These are phyloP conservation scores for Heterodera carotae DNA, from an alignment of 1,140 invertebrate genomes.

Conservation along the genomic window DNA sequence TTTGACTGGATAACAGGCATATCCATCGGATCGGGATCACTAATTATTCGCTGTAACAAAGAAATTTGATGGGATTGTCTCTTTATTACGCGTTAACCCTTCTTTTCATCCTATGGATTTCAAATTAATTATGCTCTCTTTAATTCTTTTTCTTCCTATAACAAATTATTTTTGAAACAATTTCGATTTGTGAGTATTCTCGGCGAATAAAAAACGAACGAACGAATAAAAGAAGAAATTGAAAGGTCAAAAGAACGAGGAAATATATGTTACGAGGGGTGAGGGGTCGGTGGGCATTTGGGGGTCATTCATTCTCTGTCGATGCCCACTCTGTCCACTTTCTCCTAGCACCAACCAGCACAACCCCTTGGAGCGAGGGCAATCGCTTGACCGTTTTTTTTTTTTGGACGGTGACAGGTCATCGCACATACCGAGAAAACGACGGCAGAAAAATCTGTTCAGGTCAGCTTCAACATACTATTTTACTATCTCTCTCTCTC, in stretches of 20 bases:
- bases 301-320: conserved; percentile 6
- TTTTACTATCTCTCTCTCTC: no score
- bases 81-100: no score
- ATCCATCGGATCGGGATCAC: no score
- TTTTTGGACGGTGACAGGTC: conserved; percentile 3
- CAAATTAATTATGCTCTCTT: not conserved
- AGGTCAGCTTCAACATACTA: not conserved
- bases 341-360: conserved; percentile 11
- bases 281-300: not conserved
- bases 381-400: not conserved
- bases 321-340: conserved; percentile 9
- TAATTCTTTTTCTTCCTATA: not conserved
- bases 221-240: not conserved
- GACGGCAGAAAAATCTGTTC: not conserved
- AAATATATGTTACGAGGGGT: not conserved
- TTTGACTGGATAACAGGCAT: no score
- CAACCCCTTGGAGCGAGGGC: not conserved
- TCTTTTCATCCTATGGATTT: no score
- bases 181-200: not conserved
- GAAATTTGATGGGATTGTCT: no score
- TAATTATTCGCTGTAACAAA: no score
- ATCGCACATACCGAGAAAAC: not conserved
- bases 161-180: not conserved
- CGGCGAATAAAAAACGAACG: not conserved
- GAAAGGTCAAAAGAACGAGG: not conserved